Percentiles rank a stretch among this genome's conserved stretches.
phyloP scores from a whole-genome alignment of 2,113 vertebrate species.

The Alethe castanea region DNA sequence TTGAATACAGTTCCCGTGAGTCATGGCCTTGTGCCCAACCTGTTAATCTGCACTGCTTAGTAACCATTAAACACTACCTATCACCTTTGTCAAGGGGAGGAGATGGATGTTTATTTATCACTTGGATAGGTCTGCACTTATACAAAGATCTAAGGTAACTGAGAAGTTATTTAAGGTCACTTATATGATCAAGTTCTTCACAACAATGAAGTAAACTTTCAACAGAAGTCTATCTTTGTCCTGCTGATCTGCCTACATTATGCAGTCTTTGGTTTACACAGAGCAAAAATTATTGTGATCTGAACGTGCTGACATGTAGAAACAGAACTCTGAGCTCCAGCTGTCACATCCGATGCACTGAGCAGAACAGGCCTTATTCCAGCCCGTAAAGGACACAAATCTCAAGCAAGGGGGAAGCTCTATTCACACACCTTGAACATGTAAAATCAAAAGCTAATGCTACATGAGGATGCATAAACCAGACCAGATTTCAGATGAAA shows the following conservation, averaged over 20 bases:
- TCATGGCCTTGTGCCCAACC: background rate
- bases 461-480: background rate
- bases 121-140: background rate
- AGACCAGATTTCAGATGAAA: background rate
- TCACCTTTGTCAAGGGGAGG: background rate
- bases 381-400: background rate
- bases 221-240: background rate
- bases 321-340: constrained; percentile 13
- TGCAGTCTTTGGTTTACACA: background rate
- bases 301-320: background rate
- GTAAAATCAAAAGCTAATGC: background rate
- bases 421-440: background rate
- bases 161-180: background rate
- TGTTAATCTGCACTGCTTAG: background rate
- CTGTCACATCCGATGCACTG: background rate
- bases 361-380: background rate
- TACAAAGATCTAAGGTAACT: background rate
- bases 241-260: background rate
- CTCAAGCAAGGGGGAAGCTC: background rate
- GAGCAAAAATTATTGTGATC: background rate
- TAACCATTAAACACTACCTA: background rate
- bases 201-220: background rate
- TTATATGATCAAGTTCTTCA: background rate
- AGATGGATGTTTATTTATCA: background rate
- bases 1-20: background rate